These are phyloP conservation scores for Hycleus phaleratus DNA, from an alignment of 1,140 invertebrate species.

Conservation along the genomic window DNA sequence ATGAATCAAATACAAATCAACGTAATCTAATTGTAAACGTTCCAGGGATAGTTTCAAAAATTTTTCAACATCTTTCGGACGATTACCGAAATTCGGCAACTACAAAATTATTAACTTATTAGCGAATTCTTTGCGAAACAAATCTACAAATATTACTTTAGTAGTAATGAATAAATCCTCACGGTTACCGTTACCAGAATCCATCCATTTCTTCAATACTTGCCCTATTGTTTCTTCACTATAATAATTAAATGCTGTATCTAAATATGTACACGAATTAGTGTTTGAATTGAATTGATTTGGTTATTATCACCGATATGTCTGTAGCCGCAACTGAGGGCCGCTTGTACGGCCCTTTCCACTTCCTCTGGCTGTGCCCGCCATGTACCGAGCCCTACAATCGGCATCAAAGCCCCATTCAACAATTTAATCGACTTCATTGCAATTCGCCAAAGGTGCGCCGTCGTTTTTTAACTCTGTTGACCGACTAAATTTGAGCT, in stretches of 20 bases:
- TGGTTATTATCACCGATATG: constrained; percentile 43
- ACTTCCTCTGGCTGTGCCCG: constrained; percentile 51
- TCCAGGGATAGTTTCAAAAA: constrained; percentile 53
- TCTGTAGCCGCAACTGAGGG: constrained; percentile 53
- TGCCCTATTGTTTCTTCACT: constrained; percentile 58
- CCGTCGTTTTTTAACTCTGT: no score
- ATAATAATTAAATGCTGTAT: constrained; percentile 57
- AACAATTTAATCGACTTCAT: constrained; percentile 25
- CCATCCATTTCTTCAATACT: constrained; percentile 50
- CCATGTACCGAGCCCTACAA: constrained; percentile 56
- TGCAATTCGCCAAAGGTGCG: no score
- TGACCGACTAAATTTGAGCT: no score
- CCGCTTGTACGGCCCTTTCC: constrained; percentile 45
- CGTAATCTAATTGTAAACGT: constrained; percentile 53
- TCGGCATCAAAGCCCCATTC: constrained; percentile 44
- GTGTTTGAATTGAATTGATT: no score
- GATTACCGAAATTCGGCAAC: constrained; percentile 49
- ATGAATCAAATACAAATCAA: constrained; percentile 66
- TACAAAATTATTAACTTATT: constrained; percentile 31
- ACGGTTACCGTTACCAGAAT: constrained; percentile 46
- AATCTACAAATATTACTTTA: constrained; percentile 44
- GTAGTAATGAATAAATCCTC: constrained; percentile 60
- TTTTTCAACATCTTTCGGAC: constrained; percentile 50
- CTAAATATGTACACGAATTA: constrained; percentile 28
- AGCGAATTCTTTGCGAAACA: background rate